phyloP scores from a whole-genome alignment of 2,888 invertebrate genomes.

The Agonopterix alstromeriana region DNA sequence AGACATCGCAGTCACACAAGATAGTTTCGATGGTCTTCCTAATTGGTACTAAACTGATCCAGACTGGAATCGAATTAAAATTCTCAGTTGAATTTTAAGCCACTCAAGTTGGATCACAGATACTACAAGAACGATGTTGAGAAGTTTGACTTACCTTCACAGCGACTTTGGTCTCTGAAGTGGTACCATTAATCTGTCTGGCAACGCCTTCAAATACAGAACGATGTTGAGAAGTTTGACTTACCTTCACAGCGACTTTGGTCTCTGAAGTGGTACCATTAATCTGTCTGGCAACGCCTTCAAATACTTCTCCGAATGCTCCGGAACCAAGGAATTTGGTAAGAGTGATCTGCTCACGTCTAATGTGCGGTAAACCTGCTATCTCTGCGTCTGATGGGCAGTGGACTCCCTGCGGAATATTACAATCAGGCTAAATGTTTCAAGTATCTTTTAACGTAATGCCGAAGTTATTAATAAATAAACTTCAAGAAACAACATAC shows the following conservation, averaged over 20 bases:
- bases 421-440: background rate
- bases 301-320: conserved; percentile 98
- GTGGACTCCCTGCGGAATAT: conserved; percentile 44
- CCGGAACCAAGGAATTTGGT: conserved; percentile 95
- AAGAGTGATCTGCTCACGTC: conserved; percentile 89
- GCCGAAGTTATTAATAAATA: too few relatives aligned
- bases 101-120: too few relatives aligned
- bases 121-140: background rate
- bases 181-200: conserved; percentile 78
- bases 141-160: conserved; percentile 82
- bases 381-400: conserved; percentile 85
- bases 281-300: conserved; percentile 88
- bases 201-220: conserved; percentile 84
- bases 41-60: too few relatives aligned
- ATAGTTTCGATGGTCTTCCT: too few relatives aligned
- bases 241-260: conserved; percentile 94
- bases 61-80: too few relatives aligned
- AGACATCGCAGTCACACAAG: too few relatives aligned
- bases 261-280: conserved; percentile 77
- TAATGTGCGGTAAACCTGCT: conserved; percentile 89
- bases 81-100: too few relatives aligned
- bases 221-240: conserved; percentile 2
- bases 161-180: conserved; percentile 86
- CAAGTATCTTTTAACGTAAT: too few relatives aligned
- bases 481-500: conserved; percentile 32